Conservation (phyloP, 2,113 vertebrate species). For the Dasyornis broadbenti region DNA sequence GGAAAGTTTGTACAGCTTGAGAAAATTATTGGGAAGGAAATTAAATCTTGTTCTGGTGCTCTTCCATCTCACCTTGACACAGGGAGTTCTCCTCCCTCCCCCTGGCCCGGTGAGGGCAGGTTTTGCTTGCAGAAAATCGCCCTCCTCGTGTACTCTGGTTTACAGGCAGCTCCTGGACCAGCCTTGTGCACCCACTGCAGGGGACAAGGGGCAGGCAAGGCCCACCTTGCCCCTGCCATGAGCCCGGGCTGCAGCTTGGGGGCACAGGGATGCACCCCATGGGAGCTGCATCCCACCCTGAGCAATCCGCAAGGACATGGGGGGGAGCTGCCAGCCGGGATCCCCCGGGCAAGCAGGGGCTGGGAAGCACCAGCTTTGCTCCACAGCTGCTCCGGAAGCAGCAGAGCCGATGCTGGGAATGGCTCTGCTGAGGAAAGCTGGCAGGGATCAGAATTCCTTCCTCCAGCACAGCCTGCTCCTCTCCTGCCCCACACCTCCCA, state of each 20-base stretch:
- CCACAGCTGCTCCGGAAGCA: neutral
- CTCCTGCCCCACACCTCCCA: neutral
- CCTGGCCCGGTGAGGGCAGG: constrained; percentile 11
- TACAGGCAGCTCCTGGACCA: neutral
- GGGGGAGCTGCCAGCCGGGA: neutral
- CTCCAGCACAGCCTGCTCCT: neutral
- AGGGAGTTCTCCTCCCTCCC: neutral
- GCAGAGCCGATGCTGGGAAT: neutral
- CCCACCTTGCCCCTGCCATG: neutral
- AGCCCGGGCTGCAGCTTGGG: neutral
- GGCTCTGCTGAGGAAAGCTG: neutral
- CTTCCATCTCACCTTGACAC: constrained; percentile 57
- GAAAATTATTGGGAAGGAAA: constrained; percentile 73
- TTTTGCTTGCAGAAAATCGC: constrained; percentile 23
- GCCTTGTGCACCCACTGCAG: neutral
- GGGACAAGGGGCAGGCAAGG: neutral
- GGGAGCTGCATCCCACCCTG: neutral
- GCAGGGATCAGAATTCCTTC: neutral
- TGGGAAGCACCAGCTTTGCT: neutral
- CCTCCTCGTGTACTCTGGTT: neutral
- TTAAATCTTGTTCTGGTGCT: constrained; percentile 51
- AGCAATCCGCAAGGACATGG: neutral
- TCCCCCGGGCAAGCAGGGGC: neutral
- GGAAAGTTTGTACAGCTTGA: constrained; percentile 73
- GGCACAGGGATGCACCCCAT: accelerated